phyloP scores from a whole-genome alignment of 2,113 vertebrate genomes.

The Chelonoidis abingdonii region DNA sequence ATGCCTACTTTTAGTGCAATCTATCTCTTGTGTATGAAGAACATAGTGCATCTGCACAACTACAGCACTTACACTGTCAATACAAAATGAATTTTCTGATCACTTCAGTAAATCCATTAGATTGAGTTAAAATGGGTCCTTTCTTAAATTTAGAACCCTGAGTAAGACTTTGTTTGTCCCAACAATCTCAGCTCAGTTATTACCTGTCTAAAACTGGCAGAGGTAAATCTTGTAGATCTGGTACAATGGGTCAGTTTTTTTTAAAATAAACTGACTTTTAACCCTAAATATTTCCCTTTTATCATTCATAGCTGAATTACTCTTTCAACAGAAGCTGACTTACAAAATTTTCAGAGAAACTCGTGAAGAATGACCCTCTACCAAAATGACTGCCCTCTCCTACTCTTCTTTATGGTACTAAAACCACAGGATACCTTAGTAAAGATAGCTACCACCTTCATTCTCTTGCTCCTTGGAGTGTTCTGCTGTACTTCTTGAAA shows the following conservation, averaged over 20 bases:
- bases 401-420: not conserved
- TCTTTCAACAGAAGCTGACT: not conserved
- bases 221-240: not conserved
- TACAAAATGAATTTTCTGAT: not conserved
- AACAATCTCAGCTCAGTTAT: not conserved
- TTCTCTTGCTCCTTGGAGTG: not conserved
- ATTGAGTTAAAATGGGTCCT: not conserved
- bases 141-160: not conserved
- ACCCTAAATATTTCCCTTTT: not conserved
- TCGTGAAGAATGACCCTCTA: not conserved
- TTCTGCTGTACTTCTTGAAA: not conserved
- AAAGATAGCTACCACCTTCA: not conserved
- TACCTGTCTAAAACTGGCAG: not conserved
- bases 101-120: not conserved
- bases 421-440: not conserved
- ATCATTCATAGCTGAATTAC: not conserved
- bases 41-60: not conserved
- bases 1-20: not conserved
- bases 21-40: not conserved
- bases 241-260: not conserved
- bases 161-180: not conserved
- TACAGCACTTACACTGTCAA: not conserved
- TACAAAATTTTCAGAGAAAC: not conserved
- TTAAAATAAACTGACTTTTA: not conserved
- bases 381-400: not conserved